These are phyloP conservation scores for Zygothrica quintamaculata DNA, from an alignment of 2,888 invertebrate species.

Conservation along the genomic window DNA sequence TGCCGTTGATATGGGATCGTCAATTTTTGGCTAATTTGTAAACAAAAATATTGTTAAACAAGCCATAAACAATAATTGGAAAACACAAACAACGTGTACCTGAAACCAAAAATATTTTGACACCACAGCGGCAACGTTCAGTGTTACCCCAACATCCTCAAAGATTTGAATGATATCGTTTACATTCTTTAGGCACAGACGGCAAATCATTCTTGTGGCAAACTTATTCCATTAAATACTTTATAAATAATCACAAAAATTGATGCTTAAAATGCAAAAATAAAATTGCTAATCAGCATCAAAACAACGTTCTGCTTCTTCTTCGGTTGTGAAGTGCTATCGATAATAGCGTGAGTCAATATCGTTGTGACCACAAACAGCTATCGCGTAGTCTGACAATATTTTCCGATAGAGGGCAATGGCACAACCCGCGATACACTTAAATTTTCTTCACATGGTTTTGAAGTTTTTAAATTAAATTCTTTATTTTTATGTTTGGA, in stretches of 20 bases:
- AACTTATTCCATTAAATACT: conserved; percentile 43
- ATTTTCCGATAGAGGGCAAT: not conserved
- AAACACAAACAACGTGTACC: conserved; percentile 54
- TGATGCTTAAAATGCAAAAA: conserved; percentile 6
- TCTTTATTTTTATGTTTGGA: conserved; percentile 45
- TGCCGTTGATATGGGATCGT: conserved; percentile 80
- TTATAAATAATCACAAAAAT: conserved; percentile 14
- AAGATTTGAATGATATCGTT: conserved; percentile 81
- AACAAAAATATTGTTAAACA: conserved; percentile 4
- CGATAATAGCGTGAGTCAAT: conserved; percentile 8
- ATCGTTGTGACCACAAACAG: no score
- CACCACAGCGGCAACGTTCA: conserved; percentile 77
- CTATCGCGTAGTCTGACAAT: no score
- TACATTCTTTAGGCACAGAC: conserved; percentile 81
- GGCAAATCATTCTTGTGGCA: conserved; percentile 79
- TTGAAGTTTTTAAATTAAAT: no score
- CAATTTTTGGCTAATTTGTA: conserved; percentile 61
- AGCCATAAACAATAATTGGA: not conserved
- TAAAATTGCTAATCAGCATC: conserved; percentile 32
- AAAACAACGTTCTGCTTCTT: conserved; percentile 47
- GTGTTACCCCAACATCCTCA: conserved; percentile 68
- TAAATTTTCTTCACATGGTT: no score
- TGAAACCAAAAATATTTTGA: conserved; percentile 84
- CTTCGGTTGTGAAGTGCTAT: not conserved
- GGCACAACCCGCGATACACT: no score